A percentile compares a stretch with the other conserved stretches of the same genome.
Evolutionary conservation across 92 coral and sea anemone species (phyloP).

Genomic region (Heteractis magnifica): DNA sequence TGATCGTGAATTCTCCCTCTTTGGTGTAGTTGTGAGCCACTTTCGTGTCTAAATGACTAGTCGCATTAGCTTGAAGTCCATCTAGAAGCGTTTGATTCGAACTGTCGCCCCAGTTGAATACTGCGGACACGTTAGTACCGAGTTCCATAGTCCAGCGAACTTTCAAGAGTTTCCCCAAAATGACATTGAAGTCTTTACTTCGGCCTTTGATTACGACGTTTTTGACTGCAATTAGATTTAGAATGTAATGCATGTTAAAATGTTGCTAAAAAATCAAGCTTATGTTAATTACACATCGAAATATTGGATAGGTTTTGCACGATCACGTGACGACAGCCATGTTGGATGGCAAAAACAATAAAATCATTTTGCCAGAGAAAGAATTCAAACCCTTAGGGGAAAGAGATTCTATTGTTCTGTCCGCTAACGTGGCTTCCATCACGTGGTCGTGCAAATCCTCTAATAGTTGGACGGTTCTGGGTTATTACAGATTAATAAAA

Average conservation of each 20-base stretch:
- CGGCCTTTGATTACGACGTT: slow-evolving; percentile 1
- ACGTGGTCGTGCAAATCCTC: no score
- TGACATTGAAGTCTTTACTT: neutral
- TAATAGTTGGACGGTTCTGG: no score
- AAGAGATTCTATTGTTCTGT: no score
- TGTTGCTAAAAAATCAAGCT: neutral
- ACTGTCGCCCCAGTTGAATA: slow-evolving; percentile 57
- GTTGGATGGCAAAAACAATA: no score
- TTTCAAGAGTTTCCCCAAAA: slow-evolving; percentile 27
- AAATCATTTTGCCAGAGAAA: no score
- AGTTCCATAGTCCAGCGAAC: slow-evolving; percentile 40
- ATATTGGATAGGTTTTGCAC: no score
- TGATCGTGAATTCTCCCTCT: slow-evolving; percentile 48
- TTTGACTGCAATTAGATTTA: slow-evolving; percentile 20
- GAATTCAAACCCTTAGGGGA: no score
- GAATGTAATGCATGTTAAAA: neutral
- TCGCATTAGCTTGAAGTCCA: slow-evolving; percentile 53
- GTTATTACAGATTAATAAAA: no score
- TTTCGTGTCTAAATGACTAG: slow-evolving; percentile 19
- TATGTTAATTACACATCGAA: no score
- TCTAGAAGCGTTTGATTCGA: slow-evolving; percentile 31
- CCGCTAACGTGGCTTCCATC: no score
- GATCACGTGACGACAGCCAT: no score
- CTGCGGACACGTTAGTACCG: slow-evolving; percentile 60
- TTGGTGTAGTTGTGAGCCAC: slow-evolving; percentile 44